Percentiles rank a stretch among this genome's conserved stretches.
These are phyloP conservation scores for Microctenopoma stevenorrisi DNA, from an alignment of 2,797 vertebrate species.

Conservation along the genomic window DNA sequence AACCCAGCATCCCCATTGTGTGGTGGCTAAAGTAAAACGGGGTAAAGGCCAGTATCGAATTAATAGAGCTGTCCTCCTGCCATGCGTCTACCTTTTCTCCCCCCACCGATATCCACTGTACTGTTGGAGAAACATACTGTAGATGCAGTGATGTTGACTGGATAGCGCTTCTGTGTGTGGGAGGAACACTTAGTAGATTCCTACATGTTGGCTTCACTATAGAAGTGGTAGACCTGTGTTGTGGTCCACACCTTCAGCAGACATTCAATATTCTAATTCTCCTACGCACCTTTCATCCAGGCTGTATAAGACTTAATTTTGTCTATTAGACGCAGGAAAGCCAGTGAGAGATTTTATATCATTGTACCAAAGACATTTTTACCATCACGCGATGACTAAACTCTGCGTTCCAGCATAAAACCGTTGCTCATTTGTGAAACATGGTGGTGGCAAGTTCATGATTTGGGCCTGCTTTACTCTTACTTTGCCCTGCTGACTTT, in stretches of 20 bases:
- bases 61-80: neutral
- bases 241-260: slow-evolving; percentile 44
- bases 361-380: no score
- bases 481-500: no score
- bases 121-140: slow-evolving; percentile 10
- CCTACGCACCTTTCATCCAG: slow-evolving; percentile 27
- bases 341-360: neutral
- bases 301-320: neutral
- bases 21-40: slow-evolving; percentile 12
- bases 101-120: neutral
- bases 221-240: slow-evolving; percentile 38
- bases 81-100: slow-evolving; percentile 15
- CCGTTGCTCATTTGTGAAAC: no score
- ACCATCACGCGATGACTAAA: no score
- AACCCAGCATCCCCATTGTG: slow-evolving; percentile 37
- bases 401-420: no score
- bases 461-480: no score
- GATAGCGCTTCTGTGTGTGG: slow-evolving; percentile 52
- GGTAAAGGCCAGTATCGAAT: slow-evolving; percentile 29
- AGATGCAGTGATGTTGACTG: slow-evolving; percentile 9
- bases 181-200: slow-evolving; percentile 48
- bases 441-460: no score
- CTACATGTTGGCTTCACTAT: slow-evolving; percentile 37
- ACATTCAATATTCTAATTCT: slow-evolving; percentile 41
- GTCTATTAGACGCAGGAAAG: slow-evolving; percentile 2